Evolutionary conservation across 1,140 invertebrate species (phyloP).

Genomic region (Cydia fagiglandana): DNA sequence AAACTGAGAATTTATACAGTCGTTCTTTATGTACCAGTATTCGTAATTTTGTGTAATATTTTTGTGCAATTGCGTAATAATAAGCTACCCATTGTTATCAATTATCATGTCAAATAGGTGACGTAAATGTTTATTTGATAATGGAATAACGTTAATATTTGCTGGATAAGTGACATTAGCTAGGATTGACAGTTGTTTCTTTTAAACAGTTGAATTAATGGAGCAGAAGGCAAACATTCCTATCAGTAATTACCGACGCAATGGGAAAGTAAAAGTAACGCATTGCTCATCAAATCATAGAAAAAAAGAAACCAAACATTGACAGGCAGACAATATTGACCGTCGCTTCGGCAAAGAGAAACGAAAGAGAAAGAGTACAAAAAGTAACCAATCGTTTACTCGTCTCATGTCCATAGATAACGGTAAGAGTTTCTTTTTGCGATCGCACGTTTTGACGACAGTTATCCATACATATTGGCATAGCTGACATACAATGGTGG

Average conservation of each 20-base stretch:
- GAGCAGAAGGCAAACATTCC: neutral
- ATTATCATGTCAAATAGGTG: too few relatives aligned
- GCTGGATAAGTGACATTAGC: too few relatives aligned
- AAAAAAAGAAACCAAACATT: constrained; percentile 13
- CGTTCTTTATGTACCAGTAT: too few relatives aligned
- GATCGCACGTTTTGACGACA: constrained; percentile 54
- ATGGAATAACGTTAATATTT: too few relatives aligned
- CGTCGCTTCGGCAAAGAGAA: constrained; percentile 13
- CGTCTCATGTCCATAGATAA: constrained; percentile 49
- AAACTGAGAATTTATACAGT: too few relatives aligned
- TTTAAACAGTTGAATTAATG: too few relatives aligned
- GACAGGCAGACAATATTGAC: constrained; percentile 11
- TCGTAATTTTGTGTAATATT: too few relatives aligned
- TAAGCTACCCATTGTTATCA: too few relatives aligned
- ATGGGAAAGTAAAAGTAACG: neutral
- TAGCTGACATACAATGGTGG: constrained; percentile 57
- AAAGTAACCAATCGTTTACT: constrained; percentile 55
- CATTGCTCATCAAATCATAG: neutral
- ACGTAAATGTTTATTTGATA: too few relatives aligned
- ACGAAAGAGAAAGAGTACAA: constrained; percentile 21
- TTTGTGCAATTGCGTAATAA: too few relatives aligned
- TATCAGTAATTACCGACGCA: neutral
- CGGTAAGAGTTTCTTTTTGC: constrained; percentile 58
- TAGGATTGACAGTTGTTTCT: too few relatives aligned
- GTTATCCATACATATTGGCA: constrained; percentile 66